Evolutionary conservation across 1,140 invertebrate genomes (phyloP).

Genomic region (Watersipora subatra): DNA sequence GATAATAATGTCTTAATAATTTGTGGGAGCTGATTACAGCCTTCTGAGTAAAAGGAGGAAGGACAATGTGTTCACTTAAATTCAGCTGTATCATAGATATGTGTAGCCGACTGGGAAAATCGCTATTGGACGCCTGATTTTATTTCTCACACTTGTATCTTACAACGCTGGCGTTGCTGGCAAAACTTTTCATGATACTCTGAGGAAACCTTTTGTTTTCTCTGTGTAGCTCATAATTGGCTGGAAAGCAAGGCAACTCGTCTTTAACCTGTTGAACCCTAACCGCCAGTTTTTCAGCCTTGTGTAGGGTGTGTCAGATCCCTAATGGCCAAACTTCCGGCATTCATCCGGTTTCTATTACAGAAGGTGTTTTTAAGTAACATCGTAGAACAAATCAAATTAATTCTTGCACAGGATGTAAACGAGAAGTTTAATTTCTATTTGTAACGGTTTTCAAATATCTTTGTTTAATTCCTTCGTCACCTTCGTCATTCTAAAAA

Average conservation of each 20-base stretch:
- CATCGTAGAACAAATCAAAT: too few species aligned
- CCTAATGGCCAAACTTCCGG: too few species aligned
- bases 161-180: slow-evolving; percentile 66
- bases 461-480: too few species aligned
- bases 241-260: slow-evolving; percentile 46
- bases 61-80: slow-evolving; percentile 23
- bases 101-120: slow-evolving; percentile 12
- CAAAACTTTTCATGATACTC: slow-evolving; percentile 64
- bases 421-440: too few species aligned
- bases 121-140: slow-evolving; percentile 7
- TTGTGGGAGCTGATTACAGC: slow-evolving; percentile 17
- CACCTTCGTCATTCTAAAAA: too few species aligned
- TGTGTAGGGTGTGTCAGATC: too few species aligned
- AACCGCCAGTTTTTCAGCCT: too few species aligned
- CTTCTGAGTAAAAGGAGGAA: slow-evolving; percentile 22
- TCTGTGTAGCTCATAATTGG: slow-evolving; percentile 45
- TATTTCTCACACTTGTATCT: slow-evolving; percentile 44
- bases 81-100: slow-evolving; percentile 20
- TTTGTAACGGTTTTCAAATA: too few species aligned
- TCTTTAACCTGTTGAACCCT: too few species aligned
- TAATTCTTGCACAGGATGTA: too few species aligned
- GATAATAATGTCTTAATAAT: slow-evolving; percentile 15
- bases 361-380: too few species aligned
- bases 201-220: slow-evolving; percentile 54
- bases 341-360: too few species aligned